Evolutionary conservation across 2,797 vertebrate genomes (phyloP).

Genomic region (Onychomys arenicola): DNA sequence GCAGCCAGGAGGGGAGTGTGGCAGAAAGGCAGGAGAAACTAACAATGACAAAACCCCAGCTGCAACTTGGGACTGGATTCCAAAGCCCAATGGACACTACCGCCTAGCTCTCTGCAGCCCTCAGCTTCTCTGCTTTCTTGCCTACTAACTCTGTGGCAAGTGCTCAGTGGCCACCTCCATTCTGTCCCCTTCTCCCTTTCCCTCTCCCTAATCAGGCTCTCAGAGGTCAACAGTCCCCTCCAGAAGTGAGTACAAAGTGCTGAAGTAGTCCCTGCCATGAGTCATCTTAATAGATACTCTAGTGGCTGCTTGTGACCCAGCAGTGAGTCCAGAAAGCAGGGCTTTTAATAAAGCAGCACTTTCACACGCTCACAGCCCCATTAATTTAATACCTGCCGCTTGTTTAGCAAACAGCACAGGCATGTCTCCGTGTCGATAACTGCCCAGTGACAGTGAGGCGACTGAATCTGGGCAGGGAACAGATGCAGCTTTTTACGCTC

Average conservation of each 20-base stretch:
- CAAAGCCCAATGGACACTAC: slow-evolving; percentile 80
- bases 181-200: background rate
- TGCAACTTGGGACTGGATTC: slow-evolving; percentile 79
- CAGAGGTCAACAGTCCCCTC: slow-evolving; percentile 94
- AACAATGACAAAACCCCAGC: slow-evolving; percentile 65
- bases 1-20: slow-evolving; percentile 76
- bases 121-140: slow-evolving; percentile 75
- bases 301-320: slow-evolving; percentile 85
- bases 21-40: slow-evolving; percentile 71
- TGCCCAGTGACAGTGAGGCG: slow-evolving; percentile 87
- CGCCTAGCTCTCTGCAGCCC: slow-evolving; percentile 73
- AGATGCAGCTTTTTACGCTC: slow-evolving; percentile 88
- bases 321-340: slow-evolving; percentile 75
- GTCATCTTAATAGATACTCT: slow-evolving; percentile 89
- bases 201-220: slow-evolving; percentile 88
- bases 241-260: slow-evolving; percentile 87
- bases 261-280: slow-evolving; percentile 88
- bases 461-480: slow-evolving; percentile 86
- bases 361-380: slow-evolving; percentile 81
- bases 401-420: slow-evolving; percentile 85
- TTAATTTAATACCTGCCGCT: slow-evolving; percentile 86
- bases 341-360: slow-evolving; percentile 84
- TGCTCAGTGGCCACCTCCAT: slow-evolving; percentile 62
- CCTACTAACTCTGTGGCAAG: slow-evolving; percentile 80
- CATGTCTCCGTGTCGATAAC: slow-evolving; percentile 82